Conservation (phyloP, 2,888 invertebrate species). For the Agrotis exclamationis region DNA sequence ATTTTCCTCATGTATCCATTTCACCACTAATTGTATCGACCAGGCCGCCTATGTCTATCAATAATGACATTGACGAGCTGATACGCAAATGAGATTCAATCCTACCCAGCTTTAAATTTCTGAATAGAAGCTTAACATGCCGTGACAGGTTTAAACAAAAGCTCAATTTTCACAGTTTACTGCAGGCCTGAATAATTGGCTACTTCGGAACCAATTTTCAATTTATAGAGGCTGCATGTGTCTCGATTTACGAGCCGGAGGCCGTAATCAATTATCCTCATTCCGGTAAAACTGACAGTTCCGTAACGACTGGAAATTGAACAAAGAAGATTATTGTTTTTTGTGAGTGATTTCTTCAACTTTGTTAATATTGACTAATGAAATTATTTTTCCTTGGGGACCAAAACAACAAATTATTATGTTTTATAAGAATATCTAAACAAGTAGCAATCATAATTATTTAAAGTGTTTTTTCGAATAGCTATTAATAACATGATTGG, state of each 20-base stretch:
- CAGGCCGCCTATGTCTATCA: neutral
- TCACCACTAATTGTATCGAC: neutral
- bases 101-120: neutral
- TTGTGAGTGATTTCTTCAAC: neutral
- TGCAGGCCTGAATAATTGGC: constrained; percentile 5
- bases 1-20: constrained; percentile 14
- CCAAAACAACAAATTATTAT: neutral
- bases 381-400: neutral
- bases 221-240: constrained; percentile 20
- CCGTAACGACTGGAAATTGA: neutral
- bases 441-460: no score
- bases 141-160: constrained; percentile 1
- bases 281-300: constrained; percentile 1
- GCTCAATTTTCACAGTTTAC: constrained; percentile 9
- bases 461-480: no score
- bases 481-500: no score
- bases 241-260: constrained; percentile 28
- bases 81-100: neutral
- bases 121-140: neutral
- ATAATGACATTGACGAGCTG: neutral
- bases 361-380: neutral
- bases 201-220: constrained; percentile 15
- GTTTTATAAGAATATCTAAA: no score
- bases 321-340: constrained; percentile 11
- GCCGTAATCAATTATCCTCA: constrained; percentile 17